phyloP scores from a whole-genome alignment of 1,140 invertebrate genomes.

The Zaprionus africanus region DNA sequence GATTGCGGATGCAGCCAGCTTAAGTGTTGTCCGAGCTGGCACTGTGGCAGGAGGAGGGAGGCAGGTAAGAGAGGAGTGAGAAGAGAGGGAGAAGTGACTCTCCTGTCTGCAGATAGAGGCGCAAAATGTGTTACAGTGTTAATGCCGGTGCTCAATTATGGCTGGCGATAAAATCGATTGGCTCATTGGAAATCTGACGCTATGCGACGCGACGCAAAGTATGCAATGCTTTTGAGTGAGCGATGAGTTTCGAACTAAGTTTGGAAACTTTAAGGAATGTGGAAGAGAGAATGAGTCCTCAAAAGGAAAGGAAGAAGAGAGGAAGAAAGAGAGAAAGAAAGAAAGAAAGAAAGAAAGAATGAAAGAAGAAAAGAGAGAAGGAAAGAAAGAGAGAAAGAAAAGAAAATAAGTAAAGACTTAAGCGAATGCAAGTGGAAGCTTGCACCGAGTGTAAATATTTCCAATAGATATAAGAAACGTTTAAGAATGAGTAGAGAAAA shows the following conservation, averaged over 20 bases:
- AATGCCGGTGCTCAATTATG: constrained; percentile 57
- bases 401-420: background rate
- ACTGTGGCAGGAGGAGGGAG: too few species aligned
- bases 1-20: constrained; percentile 49
- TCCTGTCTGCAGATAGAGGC: constrained; percentile 4
- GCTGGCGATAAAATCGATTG: constrained; percentile 59
- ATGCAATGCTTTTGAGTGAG: constrained; percentile 26
- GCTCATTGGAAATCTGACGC: constrained; percentile 38
- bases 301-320: too few species aligned
- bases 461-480: background rate
- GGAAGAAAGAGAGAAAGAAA: background rate
- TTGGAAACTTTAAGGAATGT: background rate
- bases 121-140: constrained; percentile 70
- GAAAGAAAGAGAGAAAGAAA: background rate
- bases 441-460: background rate
- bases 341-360: background rate
- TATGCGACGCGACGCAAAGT: constrained; percentile 23
- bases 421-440: background rate
- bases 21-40: constrained; percentile 18
- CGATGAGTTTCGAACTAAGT: background rate
- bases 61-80: background rate
- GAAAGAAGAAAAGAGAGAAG: too few species aligned
- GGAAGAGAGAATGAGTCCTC: background rate
- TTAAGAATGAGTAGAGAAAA: background rate
- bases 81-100: too few species aligned